Evolutionary conservation across 2,797 vertebrate genomes (phyloP), one percentile per base, ranked within the genome.

Genomic region (Ctenochaetus hawaiiensis): DNA sequence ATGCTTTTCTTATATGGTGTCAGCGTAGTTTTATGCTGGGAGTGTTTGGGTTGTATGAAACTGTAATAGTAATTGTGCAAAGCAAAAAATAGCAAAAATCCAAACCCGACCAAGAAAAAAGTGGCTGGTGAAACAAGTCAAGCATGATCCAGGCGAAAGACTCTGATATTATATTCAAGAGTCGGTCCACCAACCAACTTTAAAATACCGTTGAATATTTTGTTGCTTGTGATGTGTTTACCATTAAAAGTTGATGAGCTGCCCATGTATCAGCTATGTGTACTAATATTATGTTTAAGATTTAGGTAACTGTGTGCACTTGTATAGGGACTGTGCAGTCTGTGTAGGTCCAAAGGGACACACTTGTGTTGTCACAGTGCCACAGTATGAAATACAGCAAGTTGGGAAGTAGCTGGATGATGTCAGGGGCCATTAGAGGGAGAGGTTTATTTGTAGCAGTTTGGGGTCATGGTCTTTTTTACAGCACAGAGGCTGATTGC

Each of bases 331-430:
- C 34, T 52, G 39, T 45, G 26, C 20, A 64, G 47, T 20, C 8
- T 62, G 8, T 67, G 47, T 7, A 26, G 9, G 68, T 72, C 51
- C 41, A 45, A 18, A 56, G 39, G 56, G 68, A 68, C 60, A 63
- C 54, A 54, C 23, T 49, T 57, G 47, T 20, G 41, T 43, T 43
- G 3, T 43, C 13, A 12, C 20, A 30, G 41, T 43, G 58, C 39
- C 43, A 18, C 2, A 12, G n/a, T 53, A 60, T 78, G 56, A 87
- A 77, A 75, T 72, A 14, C 54, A 53, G 48, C 2, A 3, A 61
- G 47, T 63, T 69, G 34, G 80, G 73, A 83, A 20, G 62, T 64
- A 62, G 66, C 14, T 58, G 57, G 39, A 81, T 87, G 81, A 87
- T 73, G 83, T 84, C 87, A 84, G 48, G 39, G 43, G 26, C 37